Percentiles rank a stretch among this genome's conserved stretches.
Evolutionary conservation across 2,113 vertebrate species (phyloP).

Genomic region (Vulpes vulpes): DNA sequence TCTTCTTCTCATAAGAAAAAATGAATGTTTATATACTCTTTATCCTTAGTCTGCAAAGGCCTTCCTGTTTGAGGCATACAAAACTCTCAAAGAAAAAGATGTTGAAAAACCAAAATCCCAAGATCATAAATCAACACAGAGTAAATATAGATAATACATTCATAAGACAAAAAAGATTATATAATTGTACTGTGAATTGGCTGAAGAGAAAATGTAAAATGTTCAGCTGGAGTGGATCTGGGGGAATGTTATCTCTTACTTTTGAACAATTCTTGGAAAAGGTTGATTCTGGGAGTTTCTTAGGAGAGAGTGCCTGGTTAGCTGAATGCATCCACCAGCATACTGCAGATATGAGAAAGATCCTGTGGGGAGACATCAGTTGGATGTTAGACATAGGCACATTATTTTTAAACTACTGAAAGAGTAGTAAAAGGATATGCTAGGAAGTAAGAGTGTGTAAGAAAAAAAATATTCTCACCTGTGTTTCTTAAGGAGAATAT

Average conservation of each 20-base stretch:
- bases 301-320: background rate
- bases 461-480: background rate
- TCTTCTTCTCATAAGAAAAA: constrained; percentile 3
- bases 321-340: background rate
- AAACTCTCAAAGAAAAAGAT: background rate
- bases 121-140: background rate
- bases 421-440: background rate
- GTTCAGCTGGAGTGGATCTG: constrained; percentile 8
- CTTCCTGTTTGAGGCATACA: background rate
- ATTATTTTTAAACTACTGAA: constrained; percentile 7
- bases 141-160: constrained; percentile 19
- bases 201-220: background rate
- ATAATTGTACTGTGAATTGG: background rate
- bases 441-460: background rate
- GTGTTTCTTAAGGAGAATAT: background rate
- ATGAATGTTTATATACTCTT: background rate
- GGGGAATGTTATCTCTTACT: background rate
- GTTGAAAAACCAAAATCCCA: background rate
- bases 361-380: background rate
- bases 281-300: background rate
- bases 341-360: background rate
- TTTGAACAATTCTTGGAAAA: background rate
- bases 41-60: background rate
- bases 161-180: background rate
- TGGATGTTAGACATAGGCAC: background rate